phyloP scores from a whole-genome alignment of 2,113 vertebrate genomes.

The Tyrannus savana region DNA sequence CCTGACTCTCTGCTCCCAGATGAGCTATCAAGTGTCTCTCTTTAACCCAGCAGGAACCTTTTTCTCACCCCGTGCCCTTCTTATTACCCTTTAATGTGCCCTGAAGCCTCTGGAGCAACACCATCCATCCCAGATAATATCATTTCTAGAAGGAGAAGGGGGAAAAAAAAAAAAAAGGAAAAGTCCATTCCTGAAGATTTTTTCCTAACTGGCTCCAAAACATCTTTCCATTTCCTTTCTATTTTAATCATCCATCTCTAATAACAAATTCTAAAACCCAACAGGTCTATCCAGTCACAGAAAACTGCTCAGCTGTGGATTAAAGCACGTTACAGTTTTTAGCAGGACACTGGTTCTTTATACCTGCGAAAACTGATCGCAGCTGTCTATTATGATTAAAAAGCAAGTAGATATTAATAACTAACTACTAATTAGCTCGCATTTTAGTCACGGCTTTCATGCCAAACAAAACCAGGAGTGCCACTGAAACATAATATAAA shows the following conservation, averaged over 20 bases:
- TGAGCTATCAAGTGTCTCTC: slow-evolving; percentile 80
- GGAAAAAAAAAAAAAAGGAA: not conserved
- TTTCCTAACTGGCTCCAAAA: not conserved
- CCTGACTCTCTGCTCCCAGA: slow-evolving; percentile 78
- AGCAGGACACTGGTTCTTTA: not conserved
- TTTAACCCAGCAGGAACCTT: slow-evolving; percentile 76
- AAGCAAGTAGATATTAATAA: slow-evolving; percentile 22
- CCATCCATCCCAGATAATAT: not conserved
- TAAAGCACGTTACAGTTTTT: not conserved
- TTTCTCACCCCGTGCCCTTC: slow-evolving; percentile 82
- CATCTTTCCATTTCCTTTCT: not conserved
- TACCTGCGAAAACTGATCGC: not conserved
- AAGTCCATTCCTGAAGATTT: not conserved
- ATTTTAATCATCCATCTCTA: slow-evolving; percentile 4
- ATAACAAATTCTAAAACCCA: not conserved
- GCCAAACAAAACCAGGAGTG: slow-evolving; percentile 12
- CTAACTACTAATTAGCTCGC: slow-evolving; percentile 30
- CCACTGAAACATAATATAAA: slow-evolving; percentile 7
- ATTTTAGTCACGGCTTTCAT: not conserved
- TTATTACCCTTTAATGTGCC: slow-evolving; percentile 74
- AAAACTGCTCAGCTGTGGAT: not conserved
- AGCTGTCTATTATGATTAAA: slow-evolving; percentile 5
- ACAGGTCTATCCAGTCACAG: not conserved
- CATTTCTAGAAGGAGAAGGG: not conserved
- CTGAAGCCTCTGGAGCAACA: slow-evolving; percentile 57